Percentiles rank a stretch among this genome's conserved stretches.
Conservation (phyloP, 1,140 invertebrate species). For the Apocrypta bakeri region DNA sequence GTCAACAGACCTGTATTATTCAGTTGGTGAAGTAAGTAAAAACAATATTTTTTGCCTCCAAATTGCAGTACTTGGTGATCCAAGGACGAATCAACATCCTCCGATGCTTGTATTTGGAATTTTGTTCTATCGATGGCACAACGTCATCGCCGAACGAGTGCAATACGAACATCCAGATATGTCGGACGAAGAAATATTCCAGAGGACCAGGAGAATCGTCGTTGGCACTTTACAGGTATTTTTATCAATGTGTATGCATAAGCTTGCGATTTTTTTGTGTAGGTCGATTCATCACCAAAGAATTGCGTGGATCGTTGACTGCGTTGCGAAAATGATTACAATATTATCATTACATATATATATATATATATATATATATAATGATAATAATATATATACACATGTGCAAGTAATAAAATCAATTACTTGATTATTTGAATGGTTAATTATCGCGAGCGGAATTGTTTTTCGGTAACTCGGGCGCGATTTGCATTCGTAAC, state of each 20-base stretch:
- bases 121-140: slow-evolving; percentile 97
- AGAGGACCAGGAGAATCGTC: slow-evolving; percentile 90
- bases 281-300: too few species aligned
- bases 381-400: too few species aligned
- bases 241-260: too few species aligned
- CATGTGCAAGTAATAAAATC: too few species aligned
- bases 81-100: slow-evolving; percentile 97
- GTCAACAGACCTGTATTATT: slow-evolving; percentile 3
- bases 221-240: slow-evolving; percentile 94
- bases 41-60: slow-evolving; percentile 26
- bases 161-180: slow-evolving; percentile 88
- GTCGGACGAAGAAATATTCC: slow-evolving; percentile 96
- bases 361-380: too few species aligned
- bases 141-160: slow-evolving; percentile 88
- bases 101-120: slow-evolving; percentile 94
- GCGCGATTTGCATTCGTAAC: not conserved
- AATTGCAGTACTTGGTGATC: slow-evolving; percentile 92
- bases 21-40: too few species aligned
- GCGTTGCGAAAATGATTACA: too few species aligned
- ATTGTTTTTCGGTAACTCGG: not conserved
- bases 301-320: too few species aligned
- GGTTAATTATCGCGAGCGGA: not conserved
- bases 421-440: too few species aligned
- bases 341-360: too few species aligned
- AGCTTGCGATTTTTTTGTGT: too few species aligned